These are phyloP conservation scores for Euplexia lucipara DNA, from an alignment of 2,888 invertebrate species.

Conservation along the genomic window DNA sequence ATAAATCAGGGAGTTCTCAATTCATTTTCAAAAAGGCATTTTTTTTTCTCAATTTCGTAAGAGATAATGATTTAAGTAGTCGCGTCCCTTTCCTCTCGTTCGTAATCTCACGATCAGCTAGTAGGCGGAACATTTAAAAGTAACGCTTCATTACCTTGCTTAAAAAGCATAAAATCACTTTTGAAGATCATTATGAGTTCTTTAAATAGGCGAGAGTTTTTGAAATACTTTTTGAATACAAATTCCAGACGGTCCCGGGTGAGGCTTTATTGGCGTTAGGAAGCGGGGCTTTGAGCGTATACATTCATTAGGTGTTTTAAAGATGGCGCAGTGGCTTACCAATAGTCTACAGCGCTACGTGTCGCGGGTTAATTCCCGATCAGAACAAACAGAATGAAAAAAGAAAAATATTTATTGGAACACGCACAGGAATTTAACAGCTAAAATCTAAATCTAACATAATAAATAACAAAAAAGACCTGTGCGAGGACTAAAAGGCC, in stretches of 20 bases:
- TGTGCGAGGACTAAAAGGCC: no score
- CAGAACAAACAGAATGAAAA: no score
- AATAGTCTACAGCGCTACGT: no score
- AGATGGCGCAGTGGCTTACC: no score
- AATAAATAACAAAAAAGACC: no score
- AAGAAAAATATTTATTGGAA: no score
- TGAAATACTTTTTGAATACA: slow-evolving; percentile 40
- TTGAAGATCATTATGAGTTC: slow-evolving; percentile 52
- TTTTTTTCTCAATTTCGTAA: slow-evolving; percentile 22
- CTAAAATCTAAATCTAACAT: no score
- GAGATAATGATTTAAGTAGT: slow-evolving; percentile 30
- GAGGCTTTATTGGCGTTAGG: slow-evolving; percentile 3
- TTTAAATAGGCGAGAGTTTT: slow-evolving; percentile 41
- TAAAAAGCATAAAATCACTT: slow-evolving; percentile 58
- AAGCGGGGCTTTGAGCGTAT: not conserved
- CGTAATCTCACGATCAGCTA: slow-evolving; percentile 18
- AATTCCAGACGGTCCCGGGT: slow-evolving; percentile 20
- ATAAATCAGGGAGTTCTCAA: no score
- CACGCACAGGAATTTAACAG: no score
- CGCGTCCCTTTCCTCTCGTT: slow-evolving; percentile 14
- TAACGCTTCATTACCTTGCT: slow-evolving; percentile 56
- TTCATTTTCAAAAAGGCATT: no score
- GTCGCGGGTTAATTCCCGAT: no score
- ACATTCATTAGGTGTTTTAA: not conserved
- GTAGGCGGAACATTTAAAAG: slow-evolving; percentile 53